Conservation (phyloP, 2,888 invertebrate genomes). For the Pseudococcus viburni region DNA sequence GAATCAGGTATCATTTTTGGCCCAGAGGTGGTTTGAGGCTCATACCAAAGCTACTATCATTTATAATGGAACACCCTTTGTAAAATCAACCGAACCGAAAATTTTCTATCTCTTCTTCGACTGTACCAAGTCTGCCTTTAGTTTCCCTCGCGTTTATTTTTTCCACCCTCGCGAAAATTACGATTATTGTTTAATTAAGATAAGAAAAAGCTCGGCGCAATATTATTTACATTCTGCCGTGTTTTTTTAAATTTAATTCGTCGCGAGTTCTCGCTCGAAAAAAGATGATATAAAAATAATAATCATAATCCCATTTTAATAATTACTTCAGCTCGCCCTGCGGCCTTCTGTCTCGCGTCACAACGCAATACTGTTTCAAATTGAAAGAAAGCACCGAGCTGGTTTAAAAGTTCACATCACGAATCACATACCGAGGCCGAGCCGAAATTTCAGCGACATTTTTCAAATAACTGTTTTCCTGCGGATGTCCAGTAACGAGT, state of each 20-base stretch:
- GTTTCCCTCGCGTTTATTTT: slow-evolving; percentile 14
- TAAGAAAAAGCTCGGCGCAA: slow-evolving; percentile 16
- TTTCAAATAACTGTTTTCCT: background rate
- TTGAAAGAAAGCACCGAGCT: slow-evolving; percentile 4
- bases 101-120: background rate
- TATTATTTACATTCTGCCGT: slow-evolving; percentile 34
- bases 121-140: background rate
- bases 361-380: background rate
- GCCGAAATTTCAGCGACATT: background rate
- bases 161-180: slow-evolving; percentile 18
- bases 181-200: slow-evolving; percentile 47
- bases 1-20: too few relatives aligned
- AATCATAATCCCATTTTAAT: slow-evolving; percentile 29
- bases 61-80: too few relatives aligned
- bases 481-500: background rate
- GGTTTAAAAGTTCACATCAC: background rate
- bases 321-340: background rate
- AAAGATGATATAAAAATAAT: slow-evolving; percentile 27
- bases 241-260: slow-evolving; percentile 9
- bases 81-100: background rate
- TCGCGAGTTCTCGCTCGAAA: background rate
- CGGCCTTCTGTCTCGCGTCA: background rate
- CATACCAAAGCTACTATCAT: too few relatives aligned
- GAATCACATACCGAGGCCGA: background rate
- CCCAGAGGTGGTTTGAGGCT: too few relatives aligned